A percentile compares a stretch with the other conserved stretches of the same genome.
Conservation (phyloP, 2,113 vertebrate genomes). For the Polypterus bichir region DNA sequence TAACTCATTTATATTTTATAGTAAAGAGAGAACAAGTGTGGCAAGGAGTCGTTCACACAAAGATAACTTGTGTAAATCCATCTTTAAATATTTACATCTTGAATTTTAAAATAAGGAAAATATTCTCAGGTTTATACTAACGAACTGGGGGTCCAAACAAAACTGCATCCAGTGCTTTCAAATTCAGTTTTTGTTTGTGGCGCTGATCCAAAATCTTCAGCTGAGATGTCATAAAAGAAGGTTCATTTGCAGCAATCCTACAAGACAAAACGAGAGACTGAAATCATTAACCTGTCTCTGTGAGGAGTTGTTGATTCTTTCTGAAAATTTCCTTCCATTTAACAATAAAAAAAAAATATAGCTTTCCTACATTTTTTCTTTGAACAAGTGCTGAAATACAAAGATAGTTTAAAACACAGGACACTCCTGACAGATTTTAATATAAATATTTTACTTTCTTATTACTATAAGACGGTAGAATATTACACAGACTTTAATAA, state of each 20-base stretch:
- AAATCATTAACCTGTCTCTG: slow-evolving; percentile 6
- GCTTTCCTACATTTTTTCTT: neutral
- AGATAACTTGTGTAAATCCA: no score
- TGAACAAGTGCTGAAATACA: neutral
- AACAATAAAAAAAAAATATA: no score
- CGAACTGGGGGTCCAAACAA: slow-evolving; percentile 87
- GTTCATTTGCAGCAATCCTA: slow-evolving; percentile 92
- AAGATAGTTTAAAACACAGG: neutral
- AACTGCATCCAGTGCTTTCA: slow-evolving; percentile 92
- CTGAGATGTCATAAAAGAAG: slow-evolving; percentile 80
- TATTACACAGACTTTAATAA: no score
- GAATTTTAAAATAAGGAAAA: no score
- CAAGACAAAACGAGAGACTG: slow-evolving; percentile 23
- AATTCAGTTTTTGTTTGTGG: slow-evolving; percentile 90
- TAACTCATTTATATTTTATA: no score
- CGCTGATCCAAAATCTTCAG: slow-evolving; percentile 89
- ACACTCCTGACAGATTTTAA: no score
- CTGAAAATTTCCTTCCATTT: neutral
- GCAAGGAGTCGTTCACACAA: no score
- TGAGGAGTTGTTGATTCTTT: neutral
- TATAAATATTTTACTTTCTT: no score
- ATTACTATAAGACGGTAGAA: no score
- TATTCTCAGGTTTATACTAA: slow-evolving; percentile 48
- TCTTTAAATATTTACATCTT: no score
- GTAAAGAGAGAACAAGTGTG: no score